Evolutionary conservation across 2,797 vertebrate species (phyloP), one percentile per base, ranked within the genome.

Genomic region (Alosa sapidissima): DNA sequence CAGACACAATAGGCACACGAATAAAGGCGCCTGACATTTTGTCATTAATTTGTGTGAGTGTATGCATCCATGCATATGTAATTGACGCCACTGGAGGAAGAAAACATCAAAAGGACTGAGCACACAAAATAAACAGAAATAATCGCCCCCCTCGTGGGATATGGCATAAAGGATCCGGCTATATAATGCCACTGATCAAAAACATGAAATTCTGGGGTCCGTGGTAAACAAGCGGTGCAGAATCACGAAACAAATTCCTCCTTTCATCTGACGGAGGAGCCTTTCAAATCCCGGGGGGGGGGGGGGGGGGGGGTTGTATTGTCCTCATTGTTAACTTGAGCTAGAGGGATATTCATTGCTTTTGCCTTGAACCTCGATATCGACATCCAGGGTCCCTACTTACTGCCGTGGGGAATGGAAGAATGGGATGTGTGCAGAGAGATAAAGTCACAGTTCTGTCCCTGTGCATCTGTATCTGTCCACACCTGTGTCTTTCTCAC

Each of bases 111-210:
- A 78, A 19, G 72, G 72, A 78, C 36, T 78, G 72, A 47, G 41
- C 72, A 6, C 41, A 47, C 72, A 45, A 78, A 78, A 78, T 78
- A 78, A 78, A 78, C 72, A 78, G 72, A 78, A 78, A 78, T 78
- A 78, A 78, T 78, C 72, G 41, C 5, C 72, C 36, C 36, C 36
- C 72, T 78, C 72, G 16, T 47, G 72, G 72, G 72, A 78, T 47
- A 78, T 21, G 72, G 72, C 72, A 78, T 9, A 19, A 78, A 41
- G 19, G 72, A 78, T 78, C 72, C 36, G 41, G 72, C 72, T 78
- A 78, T 78, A 78, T 78, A 78, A 78, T 78, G 72, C 14, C 72
- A 78, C 72, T 78, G 72, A 78, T 78, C 72, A 78, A 78, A 78
- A 78, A 78, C 72, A 47, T 78, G 72, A 78, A 78, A 78, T 78